These are phyloP conservation scores for Brachionus asplanchnoidis DNA, from an alignment of 1,140 invertebrate species.

Conservation along the genomic window DNA sequence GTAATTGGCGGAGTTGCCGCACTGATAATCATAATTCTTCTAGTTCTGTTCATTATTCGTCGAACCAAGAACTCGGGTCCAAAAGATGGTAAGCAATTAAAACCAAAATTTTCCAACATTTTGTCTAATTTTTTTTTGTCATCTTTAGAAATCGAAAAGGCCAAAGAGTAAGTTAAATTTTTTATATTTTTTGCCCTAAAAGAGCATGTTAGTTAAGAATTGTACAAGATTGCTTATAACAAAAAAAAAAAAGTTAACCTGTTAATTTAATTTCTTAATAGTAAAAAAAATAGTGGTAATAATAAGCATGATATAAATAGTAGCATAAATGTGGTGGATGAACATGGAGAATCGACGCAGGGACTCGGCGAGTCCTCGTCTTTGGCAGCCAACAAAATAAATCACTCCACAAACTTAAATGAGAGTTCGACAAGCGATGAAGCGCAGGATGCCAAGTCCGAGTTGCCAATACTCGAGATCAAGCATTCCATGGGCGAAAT, in stretches of 20 bases:
- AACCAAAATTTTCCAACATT: background rate
- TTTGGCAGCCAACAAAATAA: background rate
- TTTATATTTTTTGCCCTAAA: background rate
- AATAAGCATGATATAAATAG: constrained; percentile 4
- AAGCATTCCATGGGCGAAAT: background rate
- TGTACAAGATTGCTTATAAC: background rate
- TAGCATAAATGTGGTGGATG: constrained; percentile 2
- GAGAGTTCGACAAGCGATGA: background rate
- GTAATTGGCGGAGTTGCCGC: constrained; percentile 18
- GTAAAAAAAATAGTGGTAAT: constrained; percentile 13
- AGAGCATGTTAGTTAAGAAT: constrained; percentile 5
- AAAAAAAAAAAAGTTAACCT: background rate
- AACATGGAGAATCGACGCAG: background rate
- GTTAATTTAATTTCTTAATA: constrained; percentile 25
- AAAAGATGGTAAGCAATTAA: background rate
- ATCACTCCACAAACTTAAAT: background rate
- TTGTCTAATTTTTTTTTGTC: background rate
- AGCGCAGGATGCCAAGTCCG: background rate
- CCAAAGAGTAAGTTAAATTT: constrained; percentile 41
- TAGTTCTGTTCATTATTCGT: background rate
- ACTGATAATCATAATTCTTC: background rate
- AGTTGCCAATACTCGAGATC: constrained; percentile 16
- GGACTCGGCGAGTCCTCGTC: background rate
- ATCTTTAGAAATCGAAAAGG: constrained; percentile 29
- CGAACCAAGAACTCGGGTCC: background rate